Evolutionary conservation across 2,888 invertebrate genomes (phyloP).

Genomic region (Drosophila meridionalis): DNA sequence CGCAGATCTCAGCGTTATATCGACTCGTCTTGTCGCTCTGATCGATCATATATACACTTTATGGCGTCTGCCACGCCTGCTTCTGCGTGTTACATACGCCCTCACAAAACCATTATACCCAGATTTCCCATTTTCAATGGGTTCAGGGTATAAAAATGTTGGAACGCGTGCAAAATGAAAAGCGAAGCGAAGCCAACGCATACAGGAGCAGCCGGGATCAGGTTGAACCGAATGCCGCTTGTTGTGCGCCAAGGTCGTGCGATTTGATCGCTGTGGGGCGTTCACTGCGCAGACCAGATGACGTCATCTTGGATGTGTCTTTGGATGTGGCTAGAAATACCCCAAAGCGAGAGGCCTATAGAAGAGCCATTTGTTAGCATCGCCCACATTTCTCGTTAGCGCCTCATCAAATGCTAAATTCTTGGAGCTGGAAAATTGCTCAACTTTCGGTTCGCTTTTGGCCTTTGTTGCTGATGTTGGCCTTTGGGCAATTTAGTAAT

Average conservation of each 20-base stretch:
- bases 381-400: conserved; percentile 17
- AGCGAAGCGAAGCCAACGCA: conserved; percentile 68
- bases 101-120: no score
- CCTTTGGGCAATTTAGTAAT: conserved; percentile 79
- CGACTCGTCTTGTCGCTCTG: no score
- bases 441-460: conserved; percentile 8
- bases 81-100: no score
- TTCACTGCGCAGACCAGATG: conserved; percentile 38
- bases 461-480: neutral
- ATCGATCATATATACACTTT: no score
- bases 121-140: no score
- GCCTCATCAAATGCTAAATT: conserved; percentile 22
- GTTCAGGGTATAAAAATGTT: conserved; percentile 27
- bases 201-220: conserved; percentile 45
- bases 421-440: conserved; percentile 13
- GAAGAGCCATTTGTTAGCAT: conserved; percentile 3
- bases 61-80: no score
- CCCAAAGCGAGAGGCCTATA: neutral
- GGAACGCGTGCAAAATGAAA: conserved; percentile 77
- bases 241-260: conserved; percentile 62
- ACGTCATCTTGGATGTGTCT: conserved; percentile 39
- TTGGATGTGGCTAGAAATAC: neutral
- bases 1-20: no score
- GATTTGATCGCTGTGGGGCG: conserved; percentile 61
- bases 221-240: conserved; percentile 48